These are phyloP conservation scores for Morbakka virulenta DNA, from an alignment of 30 jellyfish, hydroid and myxozoan genomes.

Conservation along the genomic window DNA sequence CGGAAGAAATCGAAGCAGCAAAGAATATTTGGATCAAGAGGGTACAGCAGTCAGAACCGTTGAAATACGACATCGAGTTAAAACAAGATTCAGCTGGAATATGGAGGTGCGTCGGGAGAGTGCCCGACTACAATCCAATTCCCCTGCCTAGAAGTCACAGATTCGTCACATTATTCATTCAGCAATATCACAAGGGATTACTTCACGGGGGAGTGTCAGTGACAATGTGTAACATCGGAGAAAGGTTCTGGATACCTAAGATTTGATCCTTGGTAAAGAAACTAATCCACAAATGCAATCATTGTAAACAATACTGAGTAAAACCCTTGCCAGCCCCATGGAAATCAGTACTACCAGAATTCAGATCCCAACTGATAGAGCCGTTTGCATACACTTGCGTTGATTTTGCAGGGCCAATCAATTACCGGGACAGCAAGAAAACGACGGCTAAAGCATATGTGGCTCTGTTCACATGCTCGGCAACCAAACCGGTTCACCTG, in stretches of 20 bases:
- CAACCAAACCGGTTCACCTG: constrained; percentile 34
- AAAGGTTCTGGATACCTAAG: constrained; percentile 42
- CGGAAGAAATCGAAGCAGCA: constrained; percentile 47
- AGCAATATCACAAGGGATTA: constrained; percentile 16
- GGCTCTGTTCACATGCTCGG: constrained; percentile 26
- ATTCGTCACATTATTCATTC: background rate
- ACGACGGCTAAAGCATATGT: constrained; percentile 15
- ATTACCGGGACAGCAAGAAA: background rate
- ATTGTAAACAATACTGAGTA: constrained; percentile 21
- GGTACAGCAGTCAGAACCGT: constrained; percentile 5
- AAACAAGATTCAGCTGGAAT: constrained; percentile 5
- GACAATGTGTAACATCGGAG: constrained; percentile 32
- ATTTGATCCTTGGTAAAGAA: constrained; percentile 36
- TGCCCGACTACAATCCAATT: constrained; percentile 21
- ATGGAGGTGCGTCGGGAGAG: constrained; percentile 42
- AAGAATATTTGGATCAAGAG: constrained; percentile 28
- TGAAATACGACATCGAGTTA: constrained; percentile 5
- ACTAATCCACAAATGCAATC: constrained; percentile 9
- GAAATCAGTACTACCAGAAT: constrained; percentile 29
- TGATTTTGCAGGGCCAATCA: constrained; percentile 37
- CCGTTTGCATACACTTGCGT: constrained; percentile 31
- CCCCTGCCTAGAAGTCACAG: constrained; percentile 32
- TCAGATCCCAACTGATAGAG: constrained; percentile 1
- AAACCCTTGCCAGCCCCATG: constrained; percentile 46
- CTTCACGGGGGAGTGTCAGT: constrained; percentile 40